These are phyloP conservation scores for Trichosurus vulpecula DNA, from an alignment of 2,797 vertebrate genomes.

Conservation along the genomic window DNA sequence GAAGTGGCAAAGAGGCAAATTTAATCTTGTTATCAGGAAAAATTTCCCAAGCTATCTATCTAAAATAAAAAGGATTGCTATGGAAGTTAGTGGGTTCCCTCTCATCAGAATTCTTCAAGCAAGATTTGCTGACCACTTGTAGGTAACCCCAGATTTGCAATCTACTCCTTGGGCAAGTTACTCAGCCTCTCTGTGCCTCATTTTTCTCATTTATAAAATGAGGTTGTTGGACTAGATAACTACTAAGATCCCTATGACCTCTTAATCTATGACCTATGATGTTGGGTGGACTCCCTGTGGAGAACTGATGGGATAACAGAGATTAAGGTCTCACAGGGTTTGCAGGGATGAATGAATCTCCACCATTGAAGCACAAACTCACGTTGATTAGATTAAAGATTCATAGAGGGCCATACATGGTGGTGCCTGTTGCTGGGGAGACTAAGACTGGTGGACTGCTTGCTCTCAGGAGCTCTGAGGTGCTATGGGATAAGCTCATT, in stretches of 20 bases:
- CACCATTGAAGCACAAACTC: no score
- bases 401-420: no score
- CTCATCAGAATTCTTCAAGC: background rate
- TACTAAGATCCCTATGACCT: background rate
- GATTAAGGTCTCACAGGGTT: background rate
- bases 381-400: no score
- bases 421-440: no score
- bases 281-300: background rate
- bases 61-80: background rate
- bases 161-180: background rate
- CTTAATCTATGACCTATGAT: background rate
- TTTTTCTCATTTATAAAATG: background rate
- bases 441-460: no score
- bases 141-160: background rate
- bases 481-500: background rate
- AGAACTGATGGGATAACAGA: background rate
- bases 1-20: background rate
- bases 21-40: background rate
- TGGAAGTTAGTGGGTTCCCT: background rate
- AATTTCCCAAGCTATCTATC: background rate
- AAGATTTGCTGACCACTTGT: background rate
- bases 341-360: no score
- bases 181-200: background rate
- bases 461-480: no score
- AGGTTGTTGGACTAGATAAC: background rate